Evolutionary conservation across 2,797 vertebrate species (phyloP).

Genomic region (Spinus olivaceus): DNA sequence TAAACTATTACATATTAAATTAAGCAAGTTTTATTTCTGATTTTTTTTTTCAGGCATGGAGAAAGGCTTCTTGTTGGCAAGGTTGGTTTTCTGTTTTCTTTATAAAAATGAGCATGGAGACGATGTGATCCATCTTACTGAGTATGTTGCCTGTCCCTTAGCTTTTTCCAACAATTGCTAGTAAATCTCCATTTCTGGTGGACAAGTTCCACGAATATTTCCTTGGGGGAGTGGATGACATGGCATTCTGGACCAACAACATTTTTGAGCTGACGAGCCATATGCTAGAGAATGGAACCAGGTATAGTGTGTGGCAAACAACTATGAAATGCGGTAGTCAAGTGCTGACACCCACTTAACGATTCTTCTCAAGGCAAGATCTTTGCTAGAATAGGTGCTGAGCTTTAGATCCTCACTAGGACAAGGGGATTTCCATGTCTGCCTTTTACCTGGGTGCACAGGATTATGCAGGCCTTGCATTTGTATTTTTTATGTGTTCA

Average conservation of each 20-base stretch:
- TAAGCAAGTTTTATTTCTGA: background rate
- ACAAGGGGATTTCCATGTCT: background rate
- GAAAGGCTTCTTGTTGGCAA: constrained; percentile 73
- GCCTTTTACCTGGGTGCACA: accelerated
- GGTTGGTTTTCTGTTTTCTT: constrained; percentile 51
- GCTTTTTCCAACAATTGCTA: constrained; percentile 74
- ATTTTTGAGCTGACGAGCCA: constrained; percentile 72
- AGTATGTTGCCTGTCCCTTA: constrained; percentile 7
- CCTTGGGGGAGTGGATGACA: constrained; percentile 79
- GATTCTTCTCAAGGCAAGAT: background rate
- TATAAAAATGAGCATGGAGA: background rate
- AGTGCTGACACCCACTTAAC: background rate
- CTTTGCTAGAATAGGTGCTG: background rate
- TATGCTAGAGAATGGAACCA: constrained; percentile 77
- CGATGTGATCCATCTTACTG: background rate
- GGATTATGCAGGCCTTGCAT: background rate
- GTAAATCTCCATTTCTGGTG: constrained; percentile 77
- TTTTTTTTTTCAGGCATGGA: constrained; percentile 62
- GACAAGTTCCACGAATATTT: constrained; percentile 81
- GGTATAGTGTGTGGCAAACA: constrained; percentile 42
- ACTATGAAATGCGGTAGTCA: background rate
- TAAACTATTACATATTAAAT: background rate
- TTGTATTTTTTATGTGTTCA: accelerated
- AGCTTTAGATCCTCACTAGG: background rate
- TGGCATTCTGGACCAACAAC: constrained; percentile 76